Evolutionary conservation across 2,888 invertebrate genomes (phyloP), one percentile per base, ranked within the genome.

Genomic region (Argyresthia goedartella): DNA sequence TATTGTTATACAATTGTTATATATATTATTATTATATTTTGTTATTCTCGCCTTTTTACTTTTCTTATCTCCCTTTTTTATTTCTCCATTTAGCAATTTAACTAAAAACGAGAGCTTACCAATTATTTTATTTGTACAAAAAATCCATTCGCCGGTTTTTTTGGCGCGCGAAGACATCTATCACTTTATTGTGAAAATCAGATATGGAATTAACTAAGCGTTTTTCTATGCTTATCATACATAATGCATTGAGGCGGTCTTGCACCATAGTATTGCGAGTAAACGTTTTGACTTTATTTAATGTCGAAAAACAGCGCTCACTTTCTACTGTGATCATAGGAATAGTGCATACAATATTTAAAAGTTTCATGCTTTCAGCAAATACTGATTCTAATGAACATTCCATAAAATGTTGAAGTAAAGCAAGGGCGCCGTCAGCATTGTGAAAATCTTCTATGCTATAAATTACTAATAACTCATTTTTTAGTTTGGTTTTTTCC

Each of bases 211-310:
- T 46, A 50, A 56, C 53, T 48, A 47, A 46, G 52, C 53, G 47
- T 54, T 53, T 55, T 56, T 54, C 53, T 34, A 59, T 57, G 35
- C 50, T 52, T 14, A 56, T 46, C 47, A 58, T 43, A 54, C 49
- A 55, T 46, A 54, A 36, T 51, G 53, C 55, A 53, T 57, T 54
- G 42, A 56, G 53, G 45, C 57, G 54, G 48, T 55, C 59, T 47
- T 57, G 55, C 14, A 53, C 46, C 57, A 56, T 55, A 49, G 57
- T 58, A 35, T 59, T 59, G 52, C 57, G 39, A 3, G 54, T 44
- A 59, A 59, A 59, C 9, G 58, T 54, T 56, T 58, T 59, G 11
- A 57, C 52, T 57, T 54, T 58, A 35, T 59, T 57, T 47, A 55
- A 51, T 50, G 54, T 56, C 49, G 54, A 57, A 55, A 54, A 55